Conservation (phyloP, 2,888 invertebrate genomes). For the Glyphotaelius pellucidus region DNA sequence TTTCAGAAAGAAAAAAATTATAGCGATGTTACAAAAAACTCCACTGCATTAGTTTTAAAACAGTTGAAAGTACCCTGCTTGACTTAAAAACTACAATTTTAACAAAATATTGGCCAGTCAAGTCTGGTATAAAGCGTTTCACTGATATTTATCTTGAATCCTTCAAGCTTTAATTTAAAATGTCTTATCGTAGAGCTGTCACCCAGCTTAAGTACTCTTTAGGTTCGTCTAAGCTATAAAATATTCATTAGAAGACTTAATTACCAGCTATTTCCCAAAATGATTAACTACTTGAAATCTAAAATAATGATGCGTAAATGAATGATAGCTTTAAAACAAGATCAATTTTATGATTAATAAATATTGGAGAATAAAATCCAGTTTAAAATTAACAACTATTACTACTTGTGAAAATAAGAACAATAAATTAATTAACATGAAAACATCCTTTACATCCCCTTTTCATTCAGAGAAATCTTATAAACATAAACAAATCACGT, state of each 20-base stretch:
- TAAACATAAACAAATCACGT: too few relatives aligned
- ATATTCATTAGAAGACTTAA: neutral
- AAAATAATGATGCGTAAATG: neutral
- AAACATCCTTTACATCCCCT: neutral
- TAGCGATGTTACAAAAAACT: neutral
- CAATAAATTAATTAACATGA: neutral
- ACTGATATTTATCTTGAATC: neutral
- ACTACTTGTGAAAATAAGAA: neutral
- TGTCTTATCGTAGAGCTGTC: neutral
- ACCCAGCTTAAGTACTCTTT: slow-evolving; percentile 4
- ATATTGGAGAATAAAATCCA: neutral
- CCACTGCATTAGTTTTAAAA: neutral
- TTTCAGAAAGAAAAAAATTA: neutral
- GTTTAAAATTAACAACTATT: neutral
- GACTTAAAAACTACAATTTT: neutral
- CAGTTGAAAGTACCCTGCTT: neutral
- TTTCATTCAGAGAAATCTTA: too few relatives aligned
- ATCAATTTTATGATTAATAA: neutral
- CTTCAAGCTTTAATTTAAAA: neutral
- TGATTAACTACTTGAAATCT: neutral
- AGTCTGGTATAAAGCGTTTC: neutral
- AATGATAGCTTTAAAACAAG: neutral
- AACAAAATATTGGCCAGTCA: neutral
- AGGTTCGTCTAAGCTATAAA: neutral
- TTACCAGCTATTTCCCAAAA: neutral